These are phyloP conservation scores for Polydrusus tereticollis DNA, from an alignment of 2,888 invertebrate species.

Conservation along the genomic window DNA sequence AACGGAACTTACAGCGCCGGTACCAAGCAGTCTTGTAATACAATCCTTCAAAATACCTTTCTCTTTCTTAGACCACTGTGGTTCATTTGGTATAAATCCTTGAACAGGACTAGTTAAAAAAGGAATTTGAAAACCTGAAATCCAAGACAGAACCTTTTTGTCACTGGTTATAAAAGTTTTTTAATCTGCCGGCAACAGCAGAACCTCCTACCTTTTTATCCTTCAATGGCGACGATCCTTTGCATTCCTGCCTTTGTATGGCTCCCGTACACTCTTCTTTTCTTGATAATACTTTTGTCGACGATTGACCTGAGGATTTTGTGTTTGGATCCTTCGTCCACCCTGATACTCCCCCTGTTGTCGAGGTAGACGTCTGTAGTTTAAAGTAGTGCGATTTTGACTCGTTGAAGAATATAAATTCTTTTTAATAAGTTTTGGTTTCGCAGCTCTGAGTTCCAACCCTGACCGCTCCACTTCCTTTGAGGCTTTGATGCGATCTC, in stretches of 20 bases:
- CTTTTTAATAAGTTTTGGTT: neutral
- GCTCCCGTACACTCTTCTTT: neutral
- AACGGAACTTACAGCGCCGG: slow-evolving; percentile 27
- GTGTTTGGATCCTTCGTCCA: neutral
- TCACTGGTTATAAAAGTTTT: slow-evolving; percentile 16
- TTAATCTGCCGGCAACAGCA: neutral
- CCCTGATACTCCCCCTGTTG: neutral
- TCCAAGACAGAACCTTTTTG: slow-evolving; percentile 24
- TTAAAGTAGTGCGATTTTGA: neutral
- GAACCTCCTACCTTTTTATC: neutral
- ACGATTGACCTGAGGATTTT: neutral
- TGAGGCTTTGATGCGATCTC: neutral
- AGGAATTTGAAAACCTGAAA: slow-evolving; percentile 30
- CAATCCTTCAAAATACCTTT: neutral
- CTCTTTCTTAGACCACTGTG: neutral
- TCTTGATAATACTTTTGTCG: neutral
- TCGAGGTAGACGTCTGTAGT: neutral
- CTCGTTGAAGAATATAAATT: neutral
- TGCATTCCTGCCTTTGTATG: neutral
- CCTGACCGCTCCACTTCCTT: neutral
- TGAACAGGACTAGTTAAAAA: neutral
- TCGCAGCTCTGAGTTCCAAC: neutral
- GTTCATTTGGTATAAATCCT: slow-evolving; percentile 5
- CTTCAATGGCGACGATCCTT: neutral
- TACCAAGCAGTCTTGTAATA: neutral